A percentile compares a stretch with the other conserved stretches of the same genome.
Conservation (phyloP, 2,113 vertebrate species). For the Apodemus speciosus region DNA sequence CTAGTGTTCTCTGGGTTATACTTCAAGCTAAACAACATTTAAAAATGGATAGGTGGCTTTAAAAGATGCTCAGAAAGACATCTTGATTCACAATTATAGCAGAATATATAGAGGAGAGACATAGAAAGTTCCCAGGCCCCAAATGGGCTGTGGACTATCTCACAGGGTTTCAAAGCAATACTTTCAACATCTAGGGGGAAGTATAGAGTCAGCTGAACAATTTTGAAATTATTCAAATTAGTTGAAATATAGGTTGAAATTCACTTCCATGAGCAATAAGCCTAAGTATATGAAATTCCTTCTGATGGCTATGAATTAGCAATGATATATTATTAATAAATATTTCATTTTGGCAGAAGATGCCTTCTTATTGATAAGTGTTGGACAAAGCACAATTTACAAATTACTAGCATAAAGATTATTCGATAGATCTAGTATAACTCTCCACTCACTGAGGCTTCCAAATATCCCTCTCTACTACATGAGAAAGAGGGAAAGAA, state of each 20-base stretch:
- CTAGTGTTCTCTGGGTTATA: not conserved
- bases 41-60: not conserved
- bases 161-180: not conserved
- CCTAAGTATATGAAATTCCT: not conserved
- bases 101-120: not conserved
- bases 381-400: not conserved
- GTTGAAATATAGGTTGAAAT: not conserved
- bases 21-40: not conserved
- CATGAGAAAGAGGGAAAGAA: not conserved
- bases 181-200: not conserved
- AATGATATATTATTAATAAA: not conserved
- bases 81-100: not conserved
- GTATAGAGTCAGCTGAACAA: no score
- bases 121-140: not conserved
- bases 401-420: not conserved
- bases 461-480: not conserved
- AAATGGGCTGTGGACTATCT: not conserved
- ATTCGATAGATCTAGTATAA: not conserved
- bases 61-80: not conserved
- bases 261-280: not conserved
- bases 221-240: not conserved
- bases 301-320: not conserved
- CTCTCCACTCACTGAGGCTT: not conserved
- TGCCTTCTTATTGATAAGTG: not conserved
- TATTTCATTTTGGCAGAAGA: not conserved